A percentile compares a stretch with the other conserved stretches of the same genome.
Conservation (phyloP, 2,888 invertebrate species). For the Drosophila nr. medialis region DNA sequence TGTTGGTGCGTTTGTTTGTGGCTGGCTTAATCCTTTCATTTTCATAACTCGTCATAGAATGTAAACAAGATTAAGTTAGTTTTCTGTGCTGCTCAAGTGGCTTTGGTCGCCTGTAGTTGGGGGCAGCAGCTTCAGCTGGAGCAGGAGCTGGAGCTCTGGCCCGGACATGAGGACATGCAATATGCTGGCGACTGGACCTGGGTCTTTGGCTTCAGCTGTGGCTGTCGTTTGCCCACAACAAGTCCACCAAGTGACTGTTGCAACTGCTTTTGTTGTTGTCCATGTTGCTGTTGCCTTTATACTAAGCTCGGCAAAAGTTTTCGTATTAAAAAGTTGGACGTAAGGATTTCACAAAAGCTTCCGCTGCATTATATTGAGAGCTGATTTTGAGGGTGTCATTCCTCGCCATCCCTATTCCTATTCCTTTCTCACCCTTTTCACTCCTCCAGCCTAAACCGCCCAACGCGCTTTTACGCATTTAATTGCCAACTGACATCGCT, state of each 20-base stretch:
- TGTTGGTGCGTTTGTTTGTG: constrained; percentile 72
- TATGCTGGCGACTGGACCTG: constrained; percentile 42
- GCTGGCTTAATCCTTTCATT: constrained; percentile 79
- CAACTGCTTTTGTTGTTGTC: constrained; percentile 68
- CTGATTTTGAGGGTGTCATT: constrained; percentile 67
- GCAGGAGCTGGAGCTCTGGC: constrained; percentile 7
- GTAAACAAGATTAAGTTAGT: constrained; percentile 81
- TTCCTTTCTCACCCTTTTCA: background rate
- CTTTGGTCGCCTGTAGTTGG: constrained; percentile 55
- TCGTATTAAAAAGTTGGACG: constrained; percentile 81
- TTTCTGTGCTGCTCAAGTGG: constrained; percentile 79
- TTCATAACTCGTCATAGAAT: constrained; percentile 81
- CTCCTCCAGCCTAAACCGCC: background rate
- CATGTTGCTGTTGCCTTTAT: constrained; percentile 61
- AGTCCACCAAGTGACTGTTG: constrained; percentile 80
- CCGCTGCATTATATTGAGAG: constrained; percentile 79
- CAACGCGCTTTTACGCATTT: constrained; percentile 53
- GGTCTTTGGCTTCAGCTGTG: constrained; percentile 27
- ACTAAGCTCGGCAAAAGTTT: constrained; percentile 73
- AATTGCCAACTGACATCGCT: constrained; percentile 74
- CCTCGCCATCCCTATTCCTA: background rate
- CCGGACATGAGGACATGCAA: constrained; percentile 55
- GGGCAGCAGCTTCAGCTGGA: constrained; percentile 6
- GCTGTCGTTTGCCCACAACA: constrained; percentile 72
- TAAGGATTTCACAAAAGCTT: constrained; percentile 80